Conservation (phyloP, 2,888 invertebrate genomes). For the Eurois occulta region DNA sequence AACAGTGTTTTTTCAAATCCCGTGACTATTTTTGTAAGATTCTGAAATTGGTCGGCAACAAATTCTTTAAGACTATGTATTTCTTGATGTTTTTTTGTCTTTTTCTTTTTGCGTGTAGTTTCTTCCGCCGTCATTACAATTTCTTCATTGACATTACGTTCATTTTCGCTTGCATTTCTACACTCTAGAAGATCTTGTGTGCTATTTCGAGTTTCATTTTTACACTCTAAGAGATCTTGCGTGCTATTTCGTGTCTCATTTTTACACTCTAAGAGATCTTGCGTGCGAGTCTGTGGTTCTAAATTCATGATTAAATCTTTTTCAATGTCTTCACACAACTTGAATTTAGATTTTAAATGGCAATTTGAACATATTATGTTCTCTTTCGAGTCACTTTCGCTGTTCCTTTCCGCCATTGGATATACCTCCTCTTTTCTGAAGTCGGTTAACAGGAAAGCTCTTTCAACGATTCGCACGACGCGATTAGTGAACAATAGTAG, state of each 20-base stretch:
- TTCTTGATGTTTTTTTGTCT: not conserved
- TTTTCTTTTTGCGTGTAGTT: accelerated
- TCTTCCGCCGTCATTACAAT: not conserved
- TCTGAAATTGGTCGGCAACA: not conserved
- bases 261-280: too few relatives aligned
- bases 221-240: too few relatives aligned
- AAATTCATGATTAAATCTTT: not conserved
- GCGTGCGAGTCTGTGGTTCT: not conserved
- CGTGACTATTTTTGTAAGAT: not conserved
- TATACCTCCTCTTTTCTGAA: not conserved
- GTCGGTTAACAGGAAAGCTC: not conserved
- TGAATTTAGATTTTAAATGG: not conserved
- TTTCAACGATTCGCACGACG: not conserved
- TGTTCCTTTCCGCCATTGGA: conserved; percentile 6
- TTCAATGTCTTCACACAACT: not conserved
- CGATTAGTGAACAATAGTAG: not conserved
- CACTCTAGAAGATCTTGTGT: too few relatives aligned
- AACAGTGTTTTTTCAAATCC: not conserved
- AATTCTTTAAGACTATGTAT: not conserved
- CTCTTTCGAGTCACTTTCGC: not conserved
- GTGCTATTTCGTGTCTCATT: not conserved
- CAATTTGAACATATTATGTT: not conserved
- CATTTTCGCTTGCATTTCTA: not conserved
- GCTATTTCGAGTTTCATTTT: not conserved
- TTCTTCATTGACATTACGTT: too few relatives aligned